A percentile compares a stretch with the other conserved stretches of the same genome.
Evolutionary conservation across 2,888 invertebrate species (phyloP).

Genomic region (Ctena decussata): DNA sequence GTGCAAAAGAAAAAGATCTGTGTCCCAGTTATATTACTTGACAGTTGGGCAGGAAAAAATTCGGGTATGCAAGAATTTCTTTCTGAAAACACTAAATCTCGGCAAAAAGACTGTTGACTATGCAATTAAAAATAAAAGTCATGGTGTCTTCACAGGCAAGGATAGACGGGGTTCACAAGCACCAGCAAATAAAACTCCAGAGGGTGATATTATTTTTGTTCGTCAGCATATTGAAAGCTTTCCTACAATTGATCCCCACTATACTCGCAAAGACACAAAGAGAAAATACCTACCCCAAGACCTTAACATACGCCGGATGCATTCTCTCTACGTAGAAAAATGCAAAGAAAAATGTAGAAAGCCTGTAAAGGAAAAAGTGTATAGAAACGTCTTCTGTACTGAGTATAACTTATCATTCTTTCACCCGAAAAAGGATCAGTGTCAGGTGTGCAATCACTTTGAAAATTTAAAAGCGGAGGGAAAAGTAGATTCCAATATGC

Average conservation of each 20-base stretch:
- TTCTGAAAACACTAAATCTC: conserved; percentile 56
- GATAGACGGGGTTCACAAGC: conserved; percentile 60
- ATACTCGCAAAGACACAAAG: conserved; percentile 24
- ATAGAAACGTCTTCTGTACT: conserved; percentile 21
- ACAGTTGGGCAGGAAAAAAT: background rate
- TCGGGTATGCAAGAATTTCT: conserved; percentile 54
- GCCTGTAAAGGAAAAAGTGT: background rate
- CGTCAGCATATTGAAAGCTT: conserved; percentile 50
- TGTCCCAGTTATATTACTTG: conserved; percentile 2
- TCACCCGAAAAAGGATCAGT: conserved; percentile 35
- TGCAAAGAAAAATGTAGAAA: background rate
- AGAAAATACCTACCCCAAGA: conserved; percentile 18
- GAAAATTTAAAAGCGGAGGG: conserved; percentile 8
- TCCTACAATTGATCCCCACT: conserved; percentile 22
- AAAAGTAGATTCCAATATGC: background rate
- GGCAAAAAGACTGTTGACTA: conserved; percentile 60
- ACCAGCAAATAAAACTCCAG: conserved; percentile 56
- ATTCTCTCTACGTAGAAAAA: conserved; percentile 16
- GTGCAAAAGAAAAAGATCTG: conserved; percentile 50
- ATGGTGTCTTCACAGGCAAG: conserved; percentile 55
- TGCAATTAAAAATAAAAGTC: conserved; percentile 58
- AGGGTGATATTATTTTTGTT: too few relatives aligned
- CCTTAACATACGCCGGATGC: conserved; percentile 21
- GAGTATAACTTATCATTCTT: conserved; percentile 29
- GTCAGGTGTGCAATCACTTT: conserved; percentile 15